Evolutionary conservation across 1,140 invertebrate genomes (phyloP).

Genomic region (Laupala kohalensis): DNA sequence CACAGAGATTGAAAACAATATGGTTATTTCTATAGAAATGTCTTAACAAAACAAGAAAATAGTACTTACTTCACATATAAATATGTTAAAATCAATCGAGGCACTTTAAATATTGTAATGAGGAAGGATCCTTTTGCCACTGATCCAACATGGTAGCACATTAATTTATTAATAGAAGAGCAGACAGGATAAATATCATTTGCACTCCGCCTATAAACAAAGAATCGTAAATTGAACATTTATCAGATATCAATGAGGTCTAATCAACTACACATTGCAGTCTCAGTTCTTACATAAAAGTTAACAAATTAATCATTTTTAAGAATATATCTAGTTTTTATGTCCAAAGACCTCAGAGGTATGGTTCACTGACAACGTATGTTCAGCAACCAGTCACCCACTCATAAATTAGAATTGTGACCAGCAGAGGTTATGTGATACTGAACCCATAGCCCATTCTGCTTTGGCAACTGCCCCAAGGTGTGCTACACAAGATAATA

Average conservation of each 20-base stretch:
- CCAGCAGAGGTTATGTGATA: too few species aligned
- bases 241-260: neutral
- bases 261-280: too few species aligned
- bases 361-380: too few species aligned
- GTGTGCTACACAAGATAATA: too few species aligned
- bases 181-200: conserved; percentile 30
- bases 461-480: too few species aligned
- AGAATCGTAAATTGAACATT: neutral
- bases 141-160: conserved; percentile 81
- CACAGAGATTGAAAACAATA: neutral
- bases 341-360: neutral
- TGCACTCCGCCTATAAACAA: conserved; percentile 1
- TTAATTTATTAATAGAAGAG: conserved; percentile 56
- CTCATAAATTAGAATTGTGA: too few species aligned
- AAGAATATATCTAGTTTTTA: neutral
- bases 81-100: conserved; percentile 73
- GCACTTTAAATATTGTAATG: conserved; percentile 82
- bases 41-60: neutral
- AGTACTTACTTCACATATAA: conserved; percentile 63
- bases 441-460: too few species aligned
- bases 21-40: neutral
- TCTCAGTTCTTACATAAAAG: too few species aligned
- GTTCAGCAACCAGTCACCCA: too few species aligned
- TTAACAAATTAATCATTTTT: neutral
- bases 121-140: conserved; percentile 82